Base-by-base conservation (phyloP, 1,140 invertebrate species). In the Delia radicum region DNA sequence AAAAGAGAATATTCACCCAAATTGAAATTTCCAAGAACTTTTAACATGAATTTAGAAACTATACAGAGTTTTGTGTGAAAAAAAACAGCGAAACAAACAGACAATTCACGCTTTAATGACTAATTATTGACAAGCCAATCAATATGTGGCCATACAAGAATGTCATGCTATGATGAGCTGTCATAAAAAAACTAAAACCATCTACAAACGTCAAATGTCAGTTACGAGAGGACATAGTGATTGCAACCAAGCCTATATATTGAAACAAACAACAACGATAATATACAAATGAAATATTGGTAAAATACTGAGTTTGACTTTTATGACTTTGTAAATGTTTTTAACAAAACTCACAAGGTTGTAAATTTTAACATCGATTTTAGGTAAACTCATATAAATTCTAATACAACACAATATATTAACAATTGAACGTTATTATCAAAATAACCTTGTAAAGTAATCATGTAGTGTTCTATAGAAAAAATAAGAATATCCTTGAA, bases 71-170 rank as follows among this genome's bases (percentile, higher is more conserved):
- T 2, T 33, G 29, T 21, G 65, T 69, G 29, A 33, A 69, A 33
- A 69, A 33, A 69, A 24, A 33, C 29, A 33, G 31, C 65, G 65
- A 37, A 24, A 24, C n/a, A 33, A 69, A 37, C 29, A 28, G 31
- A 33, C 65, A 8, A 69, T 69, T 69, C 31, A 69, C 65, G 65
- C 65, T 69, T 37, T 69, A 69, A 69, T 69, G 29, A 69, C 65
- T 69, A 69, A 69, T 69, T 37, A 69, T 33, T 33, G 65, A 69
- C 65, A 69, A 69, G 37, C 29, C 13, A 27, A 65, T 65, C 62
- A 65, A 65, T 65, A 29, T 26, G 62, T 28, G 62, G 62, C 28
- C 65, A 69, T 69, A 37, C n/a, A 69, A 69, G 65, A 33, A 69
- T 69, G 15, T 33, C n/a, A 37, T 69, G 29, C 65, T 69, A 37